Percentiles rank a stretch among this genome's conserved stretches.
Evolutionary conservation across 2,888 invertebrate species (phyloP).

Genomic region (Carterocephalus palaemon): DNA sequence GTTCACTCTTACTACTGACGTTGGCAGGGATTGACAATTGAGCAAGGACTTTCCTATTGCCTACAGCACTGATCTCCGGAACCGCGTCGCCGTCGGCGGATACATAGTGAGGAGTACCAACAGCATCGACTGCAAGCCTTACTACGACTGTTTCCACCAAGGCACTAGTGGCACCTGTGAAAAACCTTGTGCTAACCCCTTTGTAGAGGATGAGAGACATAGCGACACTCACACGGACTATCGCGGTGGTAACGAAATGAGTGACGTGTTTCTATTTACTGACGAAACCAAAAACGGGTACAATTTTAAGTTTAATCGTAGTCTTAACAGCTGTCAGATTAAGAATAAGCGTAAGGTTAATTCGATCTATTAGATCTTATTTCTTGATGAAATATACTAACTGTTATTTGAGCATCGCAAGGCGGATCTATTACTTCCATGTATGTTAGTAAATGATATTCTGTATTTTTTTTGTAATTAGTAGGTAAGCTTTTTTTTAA

Average conservation of each 20-base stretch:
- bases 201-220: slow-evolving; percentile 48
- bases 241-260: slow-evolving; percentile 48
- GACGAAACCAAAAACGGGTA: slow-evolving; percentile 57
- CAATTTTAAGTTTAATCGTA: slow-evolving; percentile 66
- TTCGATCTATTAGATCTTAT: slow-evolving; percentile 39
- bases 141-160: slow-evolving; percentile 67
- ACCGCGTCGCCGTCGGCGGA: slow-evolving; percentile 48
- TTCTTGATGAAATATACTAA: too few relatives aligned
- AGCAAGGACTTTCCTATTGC: slow-evolving; percentile 43
- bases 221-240: slow-evolving; percentile 65
- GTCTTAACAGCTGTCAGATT: slow-evolving; percentile 65
- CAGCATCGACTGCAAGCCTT: slow-evolving; percentile 68
- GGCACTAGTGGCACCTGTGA: slow-evolving; percentile 33
- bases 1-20: slow-evolving; percentile 64
- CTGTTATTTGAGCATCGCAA: too few relatives aligned
- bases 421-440: too few relatives aligned
- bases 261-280: slow-evolving; percentile 42
- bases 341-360: slow-evolving; percentile 60
- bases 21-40: slow-evolving; percentile 66
- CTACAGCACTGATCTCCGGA: slow-evolving; percentile 42
- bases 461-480: too few relatives aligned
- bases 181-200: slow-evolving; percentile 29
- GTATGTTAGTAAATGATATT: too few relatives aligned
- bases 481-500: too few relatives aligned
- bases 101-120: slow-evolving; percentile 65